Evolutionary conservation across 2,113 vertebrate genomes (phyloP).

Genomic region (Leuciscus idus): DNA sequence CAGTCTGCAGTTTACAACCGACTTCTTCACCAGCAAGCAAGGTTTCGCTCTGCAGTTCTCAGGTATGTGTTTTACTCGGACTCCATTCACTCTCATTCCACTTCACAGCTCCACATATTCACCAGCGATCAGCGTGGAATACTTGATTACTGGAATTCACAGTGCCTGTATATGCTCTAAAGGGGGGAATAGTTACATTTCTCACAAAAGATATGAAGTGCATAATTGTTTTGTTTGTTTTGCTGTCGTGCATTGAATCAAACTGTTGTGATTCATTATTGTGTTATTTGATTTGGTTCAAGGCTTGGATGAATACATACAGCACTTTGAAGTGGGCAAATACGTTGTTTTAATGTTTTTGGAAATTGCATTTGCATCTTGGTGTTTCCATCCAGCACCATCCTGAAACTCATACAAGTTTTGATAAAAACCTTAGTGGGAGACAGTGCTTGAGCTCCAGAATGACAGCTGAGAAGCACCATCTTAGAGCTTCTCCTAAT

Average conservation of each 20-base stretch:
- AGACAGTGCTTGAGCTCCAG: slow-evolving; percentile 10
- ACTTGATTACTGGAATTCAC: neutral
- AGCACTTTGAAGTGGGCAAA: neutral
- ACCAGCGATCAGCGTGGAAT: no score
- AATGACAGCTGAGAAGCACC: neutral
- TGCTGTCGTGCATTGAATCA: neutral
- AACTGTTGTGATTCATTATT: neutral
- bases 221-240: neutral
- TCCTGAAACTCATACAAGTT: neutral
- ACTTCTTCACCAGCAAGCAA: slow-evolving; percentile 99
- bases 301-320: neutral
- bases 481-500: neutral
- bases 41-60: slow-evolving; percentile 96
- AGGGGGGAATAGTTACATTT: neutral
- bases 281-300: neutral
- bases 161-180: neutral
- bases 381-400: neutral
- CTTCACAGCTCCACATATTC: neutral
- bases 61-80: slow-evolving; percentile 70
- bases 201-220: neutral
- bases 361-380: neutral
- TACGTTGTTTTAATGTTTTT: neutral
- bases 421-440: neutral
- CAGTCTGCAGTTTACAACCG: slow-evolving; percentile 94
- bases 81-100: neutral